Base-by-base conservation (phyloP, 2,888 invertebrate genomes). In the Lepidochitona cinerea region DNA sequence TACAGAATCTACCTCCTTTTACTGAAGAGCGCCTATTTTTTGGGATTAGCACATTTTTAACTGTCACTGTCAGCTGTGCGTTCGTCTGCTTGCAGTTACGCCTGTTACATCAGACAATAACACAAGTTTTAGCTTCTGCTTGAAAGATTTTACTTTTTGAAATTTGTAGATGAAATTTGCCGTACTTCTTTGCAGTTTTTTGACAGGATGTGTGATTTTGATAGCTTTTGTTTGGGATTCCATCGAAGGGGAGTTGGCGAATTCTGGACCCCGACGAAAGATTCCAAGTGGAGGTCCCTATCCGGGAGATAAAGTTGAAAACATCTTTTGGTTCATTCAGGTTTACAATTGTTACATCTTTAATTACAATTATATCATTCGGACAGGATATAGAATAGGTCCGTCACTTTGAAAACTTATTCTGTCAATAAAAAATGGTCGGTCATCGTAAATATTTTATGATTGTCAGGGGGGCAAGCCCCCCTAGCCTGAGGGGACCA, bases 151-250 rank as follows among this genome's bases (percentile, higher is more conserved):
- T 23, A 9, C 23, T 23, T 23, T 23, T 23, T 59, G 12, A 59
- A 23, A 59, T 29, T 59, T 59, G 59, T 59, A 59, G 29, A 59
- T 59, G 59, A 59, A 59, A 59, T 18, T 59, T 18, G 59, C 59
- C 14, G 12, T 59, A 29, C 29, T 59, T 23, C 29, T 23, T 32
- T 59, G 23, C 29, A 26, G 59, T 59, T 4, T 59, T 4, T 29
- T 59, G 59, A 29, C 59, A 59, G 59, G 59, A 59, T 59, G 59
- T 29, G 59, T 29, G 14, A 32, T 59, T 23, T 29, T 59, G 26
- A 29, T 59, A 29, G 59, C 59, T 59, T 59, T 59, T 29, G 29
- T 59, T 59, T 59, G 59, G 59, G 59, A 59, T 4, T 23, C 59
- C 12, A 59, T 59, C 59, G 59, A 59, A 14, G 59, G 59, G 26